These are phyloP conservation scores for Latrodectus hesperus DNA, from an alignment of 2,888 invertebrate genomes.

Conservation along the genomic window DNA sequence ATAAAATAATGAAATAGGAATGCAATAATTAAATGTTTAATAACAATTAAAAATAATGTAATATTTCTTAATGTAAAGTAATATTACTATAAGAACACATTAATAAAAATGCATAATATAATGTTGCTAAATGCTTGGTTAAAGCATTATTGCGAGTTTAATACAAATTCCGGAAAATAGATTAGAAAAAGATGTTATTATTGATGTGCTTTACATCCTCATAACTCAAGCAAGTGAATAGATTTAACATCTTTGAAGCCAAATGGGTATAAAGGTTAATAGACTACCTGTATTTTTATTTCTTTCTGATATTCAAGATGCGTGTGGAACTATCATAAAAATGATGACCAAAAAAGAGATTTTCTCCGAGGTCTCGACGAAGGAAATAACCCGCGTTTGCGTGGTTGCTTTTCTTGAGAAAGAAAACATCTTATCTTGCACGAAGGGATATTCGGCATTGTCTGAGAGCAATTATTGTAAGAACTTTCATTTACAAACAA, in stretches of 20 bases:
- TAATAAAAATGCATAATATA: too few relatives aligned
- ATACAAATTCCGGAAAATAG: too few relatives aligned
- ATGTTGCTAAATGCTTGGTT: too few relatives aligned
- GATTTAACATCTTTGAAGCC: conserved; percentile 3
- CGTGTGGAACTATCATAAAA: background rate
- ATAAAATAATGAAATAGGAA: too few relatives aligned
- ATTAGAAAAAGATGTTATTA: too few relatives aligned
- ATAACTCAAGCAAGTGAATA: background rate
- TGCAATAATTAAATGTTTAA: too few relatives aligned
- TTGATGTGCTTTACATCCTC: too few relatives aligned
- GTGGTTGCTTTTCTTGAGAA: conserved; percentile 28
- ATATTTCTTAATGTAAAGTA: too few relatives aligned
- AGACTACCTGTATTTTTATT: conserved; percentile 3
- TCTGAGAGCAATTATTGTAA: conserved; percentile 40
- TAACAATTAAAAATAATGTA: too few relatives aligned
- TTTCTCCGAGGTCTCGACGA: background rate
- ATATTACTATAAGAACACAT: too few relatives aligned
- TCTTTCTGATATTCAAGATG: background rate
- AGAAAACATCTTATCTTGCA: conserved; percentile 43
- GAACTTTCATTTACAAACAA: conserved; percentile 46
- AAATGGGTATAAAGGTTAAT: background rate
- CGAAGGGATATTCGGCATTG: conserved; percentile 34
- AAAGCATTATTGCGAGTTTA: too few relatives aligned
- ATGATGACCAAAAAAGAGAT: background rate
- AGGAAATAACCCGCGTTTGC: conserved; percentile 20